Conservation (phyloP, 2,888 invertebrate genomes). For the Microdon myrmicae region DNA sequence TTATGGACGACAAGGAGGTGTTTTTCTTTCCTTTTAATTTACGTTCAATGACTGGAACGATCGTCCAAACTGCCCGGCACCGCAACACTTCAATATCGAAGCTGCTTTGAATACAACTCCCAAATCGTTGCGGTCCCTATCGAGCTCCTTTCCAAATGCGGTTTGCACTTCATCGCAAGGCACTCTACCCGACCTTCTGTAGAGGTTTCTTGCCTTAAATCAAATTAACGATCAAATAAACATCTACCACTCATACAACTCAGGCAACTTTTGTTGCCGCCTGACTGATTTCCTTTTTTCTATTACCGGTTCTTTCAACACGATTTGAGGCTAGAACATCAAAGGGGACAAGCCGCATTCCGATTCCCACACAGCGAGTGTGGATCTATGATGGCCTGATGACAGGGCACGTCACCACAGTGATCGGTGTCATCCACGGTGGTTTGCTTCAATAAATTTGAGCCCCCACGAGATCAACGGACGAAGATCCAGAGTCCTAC, state of each 20-base stretch:
- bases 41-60: too few species aligned
- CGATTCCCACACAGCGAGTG: constrained; percentile 20
- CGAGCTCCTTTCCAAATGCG: constrained; percentile 30
- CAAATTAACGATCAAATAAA: constrained; percentile 49
- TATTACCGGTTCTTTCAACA: too few species aligned
- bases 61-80: too few species aligned
- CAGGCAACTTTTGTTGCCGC: too few species aligned
- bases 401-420: constrained; percentile 44
- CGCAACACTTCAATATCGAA: background rate
- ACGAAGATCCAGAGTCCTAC: constrained; percentile 24
- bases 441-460: constrained; percentile 49
- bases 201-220: constrained; percentile 29
- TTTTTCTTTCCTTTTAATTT: too few species aligned
- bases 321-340: too few species aligned
- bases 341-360: constrained; percentile 19
- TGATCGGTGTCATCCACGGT: constrained; percentile 47
- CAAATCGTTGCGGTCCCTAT: constrained; percentile 29
- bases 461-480: constrained; percentile 32
- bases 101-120: constrained; percentile 15
- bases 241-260: constrained; percentile 7
- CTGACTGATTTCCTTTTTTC: too few species aligned
- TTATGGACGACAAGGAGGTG: constrained; percentile 28
- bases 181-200: constrained; percentile 1
- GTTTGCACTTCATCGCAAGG: constrained; percentile 22
- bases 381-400: constrained; percentile 42